Evolutionary conservation across 2,888 invertebrate species (phyloP).

Genomic region (Heliconius charithonia): DNA sequence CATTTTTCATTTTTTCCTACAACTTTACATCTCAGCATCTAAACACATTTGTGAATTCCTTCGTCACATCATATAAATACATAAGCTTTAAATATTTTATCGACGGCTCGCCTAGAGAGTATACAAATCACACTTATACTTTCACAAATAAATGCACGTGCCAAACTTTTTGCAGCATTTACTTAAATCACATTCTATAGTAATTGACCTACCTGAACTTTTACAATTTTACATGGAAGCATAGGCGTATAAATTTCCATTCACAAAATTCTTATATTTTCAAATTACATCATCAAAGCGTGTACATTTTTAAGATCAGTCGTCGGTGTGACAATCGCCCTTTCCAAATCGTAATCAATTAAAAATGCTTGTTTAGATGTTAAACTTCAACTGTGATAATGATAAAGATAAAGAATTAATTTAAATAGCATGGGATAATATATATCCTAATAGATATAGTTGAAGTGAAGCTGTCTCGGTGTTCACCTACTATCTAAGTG

Average conservation of each 20-base stretch:
- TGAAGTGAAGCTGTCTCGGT: conserved; percentile 50
- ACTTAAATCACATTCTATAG: conserved; percentile 56
- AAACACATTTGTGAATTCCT: conserved; percentile 73
- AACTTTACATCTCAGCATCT: conserved; percentile 69
- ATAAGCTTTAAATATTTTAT: conserved; percentile 72
- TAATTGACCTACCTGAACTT: conserved; percentile 65
- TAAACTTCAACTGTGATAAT: conserved; percentile 60
- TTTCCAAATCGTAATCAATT: conserved; percentile 71
- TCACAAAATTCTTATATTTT: conserved; percentile 19
- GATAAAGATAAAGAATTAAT: conserved; percentile 38
- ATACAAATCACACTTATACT: conserved; percentile 64
- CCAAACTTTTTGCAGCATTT: conserved; percentile 61
- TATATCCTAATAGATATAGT: conserved; percentile 41
- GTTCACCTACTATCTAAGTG: conserved; percentile 55
- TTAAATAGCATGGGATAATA: conserved; percentile 2
- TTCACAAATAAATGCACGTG: conserved; percentile 69
- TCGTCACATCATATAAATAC: conserved; percentile 72
- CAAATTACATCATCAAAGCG: conserved; percentile 4
- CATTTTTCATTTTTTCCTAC: conserved; percentile 71
- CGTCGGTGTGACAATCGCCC: conserved; percentile 80
- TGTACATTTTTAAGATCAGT: conserved; percentile 48
- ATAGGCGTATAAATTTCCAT: conserved; percentile 57
- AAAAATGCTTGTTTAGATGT: conserved; percentile 63
- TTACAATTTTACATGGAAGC: conserved; percentile 77
- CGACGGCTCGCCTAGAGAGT: conserved; percentile 73